Conservation (phyloP, 2,888 invertebrate species). For the Elmis aenea region DNA sequence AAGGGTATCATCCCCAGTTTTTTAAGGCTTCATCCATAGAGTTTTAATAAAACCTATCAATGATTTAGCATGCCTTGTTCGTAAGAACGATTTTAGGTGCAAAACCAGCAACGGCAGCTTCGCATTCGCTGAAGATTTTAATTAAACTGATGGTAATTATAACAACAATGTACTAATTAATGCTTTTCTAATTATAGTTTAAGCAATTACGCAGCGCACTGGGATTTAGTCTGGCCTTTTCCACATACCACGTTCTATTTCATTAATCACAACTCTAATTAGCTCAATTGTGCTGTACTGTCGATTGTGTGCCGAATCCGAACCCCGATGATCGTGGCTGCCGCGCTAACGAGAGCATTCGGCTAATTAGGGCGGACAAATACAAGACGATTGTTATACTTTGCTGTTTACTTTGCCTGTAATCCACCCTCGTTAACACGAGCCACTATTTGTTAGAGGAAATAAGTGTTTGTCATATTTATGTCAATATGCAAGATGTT, state of each 20-base stretch:
- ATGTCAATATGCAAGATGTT: conserved; percentile 11
- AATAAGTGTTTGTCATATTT: conserved; percentile 23
- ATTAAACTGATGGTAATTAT: conserved; percentile 22
- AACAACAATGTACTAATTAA: conserved; percentile 28
- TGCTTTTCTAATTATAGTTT: conserved; percentile 26
- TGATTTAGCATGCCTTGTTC: no score
- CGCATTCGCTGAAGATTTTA: no score
- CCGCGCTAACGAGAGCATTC: conserved; percentile 33
- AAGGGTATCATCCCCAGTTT: no score
- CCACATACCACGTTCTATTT: conserved; percentile 25
- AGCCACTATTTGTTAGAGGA: conserved; percentile 18
- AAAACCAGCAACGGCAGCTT: no score
- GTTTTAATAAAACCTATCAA: no score
- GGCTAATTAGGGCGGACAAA: conserved; percentile 34
- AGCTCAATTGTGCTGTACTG: conserved; percentile 32
- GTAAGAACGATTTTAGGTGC: no score
- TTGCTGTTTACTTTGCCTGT: conserved; percentile 25
- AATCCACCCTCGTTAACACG: conserved; percentile 24
- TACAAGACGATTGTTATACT: conserved; percentile 30
- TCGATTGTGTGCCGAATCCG: conserved; percentile 26
- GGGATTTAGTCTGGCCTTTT: conserved; percentile 20
- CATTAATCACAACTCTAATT: conserved; percentile 33
- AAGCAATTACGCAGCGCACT: conserved; percentile 28
- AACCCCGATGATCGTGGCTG: conserved; percentile 23
- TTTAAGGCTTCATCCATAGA: no score